Conservation (phyloP, 2,888 invertebrate species). For the Diadegma fenestrale region DNA sequence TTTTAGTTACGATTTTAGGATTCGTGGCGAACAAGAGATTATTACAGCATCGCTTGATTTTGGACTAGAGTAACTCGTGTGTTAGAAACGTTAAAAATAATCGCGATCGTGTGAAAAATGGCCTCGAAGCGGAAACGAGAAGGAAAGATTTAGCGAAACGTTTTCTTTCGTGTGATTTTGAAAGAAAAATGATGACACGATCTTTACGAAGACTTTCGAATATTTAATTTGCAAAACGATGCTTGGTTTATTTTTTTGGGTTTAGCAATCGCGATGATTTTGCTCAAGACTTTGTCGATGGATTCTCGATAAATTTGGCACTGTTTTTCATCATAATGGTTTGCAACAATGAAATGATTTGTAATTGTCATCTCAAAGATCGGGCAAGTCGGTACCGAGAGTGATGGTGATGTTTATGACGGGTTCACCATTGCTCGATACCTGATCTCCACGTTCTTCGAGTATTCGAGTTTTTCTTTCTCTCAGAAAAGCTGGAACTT, state of each 20-base stretch:
- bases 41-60: not conserved
- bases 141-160: not conserved
- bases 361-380: constrained; percentile 48
- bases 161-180: not conserved
- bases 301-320: constrained; percentile 28
- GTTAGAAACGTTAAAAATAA: not conserved
- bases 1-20: not conserved
- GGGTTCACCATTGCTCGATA: constrained; percentile 65
- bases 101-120: not conserved
- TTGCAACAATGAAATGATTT: not conserved
- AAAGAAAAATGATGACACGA: not conserved
- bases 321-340: not conserved
- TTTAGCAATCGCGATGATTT: not conserved
- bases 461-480: constrained; percentile 66
- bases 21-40: not conserved
- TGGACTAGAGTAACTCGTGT: constrained; percentile 35
- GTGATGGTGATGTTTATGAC: constrained; percentile 69
- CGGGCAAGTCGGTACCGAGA: constrained; percentile 53
- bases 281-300: not conserved
- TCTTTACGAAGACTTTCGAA: not conserved
- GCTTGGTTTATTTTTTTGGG: not conserved
- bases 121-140: not conserved
- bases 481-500: constrained; percentile 15
- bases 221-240: not conserved
- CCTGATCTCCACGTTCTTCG: constrained; percentile 60